These are phyloP conservation scores for Drosophila eugracilis DNA, from an alignment of 1,140 invertebrate genomes.

Conservation along the genomic window DNA sequence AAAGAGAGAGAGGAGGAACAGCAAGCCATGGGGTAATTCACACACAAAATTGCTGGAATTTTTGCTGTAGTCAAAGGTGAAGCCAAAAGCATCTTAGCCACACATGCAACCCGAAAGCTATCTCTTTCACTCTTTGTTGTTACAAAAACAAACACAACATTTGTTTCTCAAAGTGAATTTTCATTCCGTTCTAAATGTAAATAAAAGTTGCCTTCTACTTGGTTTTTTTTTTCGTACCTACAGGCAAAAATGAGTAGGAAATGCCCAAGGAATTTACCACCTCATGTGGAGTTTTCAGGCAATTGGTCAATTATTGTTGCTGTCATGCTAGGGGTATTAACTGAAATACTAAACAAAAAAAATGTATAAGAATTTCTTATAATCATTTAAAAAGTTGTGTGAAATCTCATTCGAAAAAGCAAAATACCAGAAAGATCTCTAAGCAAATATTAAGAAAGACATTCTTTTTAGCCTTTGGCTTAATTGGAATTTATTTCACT, in stretches of 20 bases:
- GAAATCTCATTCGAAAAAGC: not conserved
- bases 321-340: no score
- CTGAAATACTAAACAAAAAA: no score
- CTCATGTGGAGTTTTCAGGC: conserved; percentile 10
- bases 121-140: not conserved
- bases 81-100: conserved; percentile 49
- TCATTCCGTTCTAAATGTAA: conserved; percentile 19
- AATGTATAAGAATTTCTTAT: no score
- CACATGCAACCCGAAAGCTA: no score
- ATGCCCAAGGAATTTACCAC: conserved; percentile 1
- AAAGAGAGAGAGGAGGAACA: not conserved
- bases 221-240: not conserved
- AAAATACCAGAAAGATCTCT: not conserved
- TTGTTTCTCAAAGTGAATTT: conserved; percentile 26
- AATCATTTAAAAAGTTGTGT: no score
- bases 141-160: conserved; percentile 10
- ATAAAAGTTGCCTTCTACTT: conserved; percentile 18
- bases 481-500: conserved; percentile 20
- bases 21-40: conserved; percentile 29
- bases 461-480: conserved; percentile 3
- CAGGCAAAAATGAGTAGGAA: no score
- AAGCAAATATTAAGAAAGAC: not conserved
- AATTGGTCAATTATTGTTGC: conserved; percentile 12
- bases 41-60: conserved; percentile 66
- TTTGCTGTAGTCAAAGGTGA: conserved; percentile 65